A percentile compares a stretch with the other conserved stretches of the same genome.
phyloP scores from a whole-genome alignment of 1,140 invertebrate species.

The Parasteatoda tepidariorum region DNA sequence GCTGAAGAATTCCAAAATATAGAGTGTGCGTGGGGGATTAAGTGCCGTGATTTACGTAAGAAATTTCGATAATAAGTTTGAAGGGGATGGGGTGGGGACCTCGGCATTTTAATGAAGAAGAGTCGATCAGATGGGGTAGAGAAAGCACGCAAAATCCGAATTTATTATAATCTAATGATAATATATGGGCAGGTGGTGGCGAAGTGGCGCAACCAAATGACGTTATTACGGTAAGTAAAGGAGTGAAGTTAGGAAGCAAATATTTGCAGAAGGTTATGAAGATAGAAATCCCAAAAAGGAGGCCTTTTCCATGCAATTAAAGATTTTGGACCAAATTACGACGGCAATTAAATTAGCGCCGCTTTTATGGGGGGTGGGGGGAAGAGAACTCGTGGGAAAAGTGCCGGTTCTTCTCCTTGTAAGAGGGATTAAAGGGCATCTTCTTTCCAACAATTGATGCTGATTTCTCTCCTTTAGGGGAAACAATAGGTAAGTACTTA shows the following conservation, averaged over 20 bases:
- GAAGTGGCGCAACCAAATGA: constrained; percentile 34
- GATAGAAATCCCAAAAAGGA: constrained; percentile 18
- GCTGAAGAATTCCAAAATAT: no score
- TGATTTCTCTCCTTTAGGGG: no score
- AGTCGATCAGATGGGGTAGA: background rate
- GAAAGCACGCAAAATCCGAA: background rate
- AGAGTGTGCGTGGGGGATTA: no score
- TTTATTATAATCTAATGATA: constrained; percentile 50
- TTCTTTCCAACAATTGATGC: background rate
- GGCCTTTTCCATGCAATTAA: constrained; percentile 50
- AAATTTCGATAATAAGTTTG: background rate
- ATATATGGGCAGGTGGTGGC: constrained; percentile 40
- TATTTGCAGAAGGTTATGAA: constrained; percentile 26
- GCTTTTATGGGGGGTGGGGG: background rate
- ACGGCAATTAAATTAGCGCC: constrained; percentile 21
- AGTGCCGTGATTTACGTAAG: no score
- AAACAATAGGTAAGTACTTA: no score
- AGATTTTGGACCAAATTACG: constrained; percentile 1
- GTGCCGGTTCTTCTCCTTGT: background rate
- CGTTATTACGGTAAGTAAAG: constrained; percentile 36
- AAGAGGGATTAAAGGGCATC: background rate
- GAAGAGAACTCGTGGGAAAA: no score
- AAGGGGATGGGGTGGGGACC: background rate
- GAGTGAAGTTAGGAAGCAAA: background rate
- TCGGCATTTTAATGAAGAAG: background rate